Evolutionary conservation across 2,888 invertebrate genomes (phyloP), one percentile per base, ranked within the genome.

Genomic region (Caenorhabditis becei): DNA sequence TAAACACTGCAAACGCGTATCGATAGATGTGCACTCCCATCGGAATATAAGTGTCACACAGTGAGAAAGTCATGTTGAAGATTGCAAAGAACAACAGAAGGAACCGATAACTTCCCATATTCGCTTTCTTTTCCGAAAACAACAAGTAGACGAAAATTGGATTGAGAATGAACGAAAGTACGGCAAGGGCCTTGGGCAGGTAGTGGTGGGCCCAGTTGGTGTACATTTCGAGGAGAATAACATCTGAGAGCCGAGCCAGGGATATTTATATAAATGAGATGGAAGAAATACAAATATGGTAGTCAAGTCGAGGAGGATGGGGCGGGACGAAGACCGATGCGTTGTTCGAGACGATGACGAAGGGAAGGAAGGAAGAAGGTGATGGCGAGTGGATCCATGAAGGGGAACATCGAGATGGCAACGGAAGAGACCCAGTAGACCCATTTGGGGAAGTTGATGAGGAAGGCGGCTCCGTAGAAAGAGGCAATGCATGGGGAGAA

Each of bases 131-230:
- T 14, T 62, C 70, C 24, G 35, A 37, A n/a, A 53, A 35, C 8
- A 62, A 18, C 18, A 71, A 41, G 8, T 32, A 71, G 10, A 71
- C 51, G 61, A 61, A 62, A 3, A 62, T 8, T n/a, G 51, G 51
- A 53, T 69, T 77, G 23, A 77, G 26, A 8, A 69, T 18, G 54
- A 61, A 47, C 3, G 67, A 61, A 5, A 62, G 37, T 4, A 26
- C 10, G 3, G 32, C 56, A 44, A 41, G 54, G 4, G 37, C 1
- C 26, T 70, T 77, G 0, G 77, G 77, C 20, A 70, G 58, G 26
- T 65, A 75, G 28, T 75, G 28, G 47, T 67, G 75, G 28, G 67
- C 32, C 66, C 66, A 75, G 67, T 59, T 67, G 28, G 66, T 56
- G 59, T 41, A 53, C 74, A 75, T 75, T 18, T 51, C 5, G 32